phyloP scores from a whole-genome alignment of 2,113 vertebrate genomes.

The Reinhardtius hippoglossoides region DNA sequence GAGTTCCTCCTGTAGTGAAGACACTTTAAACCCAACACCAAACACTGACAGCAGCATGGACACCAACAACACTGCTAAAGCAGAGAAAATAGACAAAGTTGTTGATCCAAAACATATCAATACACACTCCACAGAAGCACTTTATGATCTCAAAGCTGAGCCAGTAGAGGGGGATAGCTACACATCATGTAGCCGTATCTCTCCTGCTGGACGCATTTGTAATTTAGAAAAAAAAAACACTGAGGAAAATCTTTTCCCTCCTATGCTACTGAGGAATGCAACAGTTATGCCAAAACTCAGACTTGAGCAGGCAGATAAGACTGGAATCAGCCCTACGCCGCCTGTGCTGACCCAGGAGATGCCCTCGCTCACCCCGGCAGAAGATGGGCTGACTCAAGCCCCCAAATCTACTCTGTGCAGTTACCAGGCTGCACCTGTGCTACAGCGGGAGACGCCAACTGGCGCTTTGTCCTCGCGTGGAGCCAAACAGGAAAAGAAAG shows the following conservation, averaged over 20 bases:
- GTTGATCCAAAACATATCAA: conserved; percentile 42
- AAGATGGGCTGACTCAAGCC: conserved; percentile 45
- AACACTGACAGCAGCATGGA: conserved; percentile 48
- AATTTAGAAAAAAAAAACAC: conserved; percentile 35
- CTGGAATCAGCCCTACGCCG: conserved; percentile 65
- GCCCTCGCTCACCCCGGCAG: conserved; percentile 82
- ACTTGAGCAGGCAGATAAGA: conserved; percentile 71
- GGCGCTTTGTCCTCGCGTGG: conserved; percentile 27
- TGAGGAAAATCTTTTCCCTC: conserved; percentile 61
- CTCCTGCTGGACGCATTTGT: conserved; percentile 28
- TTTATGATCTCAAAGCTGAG: conserved; percentile 65
- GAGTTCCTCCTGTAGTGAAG: conserved; percentile 32
- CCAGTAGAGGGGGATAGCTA: conserved; percentile 58
- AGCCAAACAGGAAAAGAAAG: conserved; percentile 33
- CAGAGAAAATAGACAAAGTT: conserved; percentile 40
- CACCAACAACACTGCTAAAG: conserved; percentile 31
- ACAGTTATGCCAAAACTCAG: conserved; percentile 83
- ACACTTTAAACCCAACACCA: conserved; percentile 39
- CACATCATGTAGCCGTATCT: conserved; percentile 28
- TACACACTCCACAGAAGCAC: conserved; percentile 61
- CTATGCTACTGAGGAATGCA: conserved; percentile 66
- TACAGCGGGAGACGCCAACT: conserved; percentile 70
- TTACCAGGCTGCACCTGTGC: conserved; percentile 70
- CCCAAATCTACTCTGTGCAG: conserved; percentile 22
- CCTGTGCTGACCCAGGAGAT: conserved; percentile 82